A percentile compares a stretch with the other conserved stretches of the same genome.
Conservation (phyloP, 2,797 vertebrate genomes). For the Buceros bicornis region DNA sequence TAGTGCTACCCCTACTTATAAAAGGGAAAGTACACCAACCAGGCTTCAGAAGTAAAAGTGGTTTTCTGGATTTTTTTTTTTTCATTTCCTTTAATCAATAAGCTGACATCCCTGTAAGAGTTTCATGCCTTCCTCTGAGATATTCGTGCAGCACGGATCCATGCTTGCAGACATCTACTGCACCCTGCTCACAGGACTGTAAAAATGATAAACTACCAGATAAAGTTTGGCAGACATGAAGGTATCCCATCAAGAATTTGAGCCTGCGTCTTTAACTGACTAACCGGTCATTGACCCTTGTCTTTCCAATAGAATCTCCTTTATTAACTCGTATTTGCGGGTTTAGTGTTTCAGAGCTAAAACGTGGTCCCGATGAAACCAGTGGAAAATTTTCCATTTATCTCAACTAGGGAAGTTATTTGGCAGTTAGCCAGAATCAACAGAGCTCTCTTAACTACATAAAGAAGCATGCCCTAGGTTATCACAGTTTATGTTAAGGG, state of each 20-base stretch:
- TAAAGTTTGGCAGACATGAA: neutral
- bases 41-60: neutral
- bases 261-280: neutral
- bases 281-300: neutral
- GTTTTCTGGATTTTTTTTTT: neutral
- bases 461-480: neutral
- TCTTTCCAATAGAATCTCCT: neutral
- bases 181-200: neutral
- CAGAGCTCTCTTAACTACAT: neutral
- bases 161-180: neutral
- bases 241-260: neutral
- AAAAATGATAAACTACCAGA: neutral
- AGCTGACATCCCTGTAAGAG: neutral
- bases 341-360: slow-evolving; percentile 24
- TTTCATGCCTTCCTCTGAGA: neutral
- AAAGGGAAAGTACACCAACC: neutral
- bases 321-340: neutral
- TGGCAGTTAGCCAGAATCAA: slow-evolving; percentile 32
- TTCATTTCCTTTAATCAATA: neutral
- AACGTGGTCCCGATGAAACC: neutral
- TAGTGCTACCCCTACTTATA: neutral
- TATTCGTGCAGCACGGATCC: neutral
- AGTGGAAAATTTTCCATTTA: neutral
- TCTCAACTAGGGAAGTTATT: slow-evolving; percentile 21
- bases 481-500: neutral